Conservation (phyloP, 2,888 invertebrate genomes). For the Acrocyrtus sp. region DNA sequence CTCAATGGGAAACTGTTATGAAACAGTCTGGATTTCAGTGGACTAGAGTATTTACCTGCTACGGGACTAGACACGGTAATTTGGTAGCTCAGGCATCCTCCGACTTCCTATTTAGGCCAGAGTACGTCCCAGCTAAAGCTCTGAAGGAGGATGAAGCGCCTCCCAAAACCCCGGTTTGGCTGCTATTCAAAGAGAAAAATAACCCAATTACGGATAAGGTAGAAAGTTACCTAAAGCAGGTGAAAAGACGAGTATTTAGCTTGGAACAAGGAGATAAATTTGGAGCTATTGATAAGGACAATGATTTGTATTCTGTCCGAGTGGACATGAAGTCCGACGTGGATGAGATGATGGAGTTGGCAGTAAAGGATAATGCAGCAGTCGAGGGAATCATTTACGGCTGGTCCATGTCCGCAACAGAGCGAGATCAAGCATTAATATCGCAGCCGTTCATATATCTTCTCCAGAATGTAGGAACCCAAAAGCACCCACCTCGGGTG, state of each 20-base stretch:
- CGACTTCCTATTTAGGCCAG: not conserved
- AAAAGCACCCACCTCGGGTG: conserved; percentile 22
- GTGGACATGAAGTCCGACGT: conserved; percentile 19
- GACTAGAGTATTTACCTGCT: conserved; percentile 17
- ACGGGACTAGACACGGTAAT: conserved; percentile 8
- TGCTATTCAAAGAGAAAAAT: conserved; percentile 10
- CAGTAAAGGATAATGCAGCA: not conserved
- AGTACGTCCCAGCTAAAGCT: not conserved
- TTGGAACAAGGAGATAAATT: conserved; percentile 10
- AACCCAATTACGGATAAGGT: conserved; percentile 4
- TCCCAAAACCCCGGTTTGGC: conserved; percentile 19
- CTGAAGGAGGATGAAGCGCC: not conserved
- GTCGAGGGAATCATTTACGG: conserved; percentile 39
- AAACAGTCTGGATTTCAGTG: conserved; percentile 25
- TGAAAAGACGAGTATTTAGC: conserved; percentile 4
- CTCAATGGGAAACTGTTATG: conserved; percentile 23
- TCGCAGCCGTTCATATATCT: conserved; percentile 35
- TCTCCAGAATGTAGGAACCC: conserved; percentile 10
- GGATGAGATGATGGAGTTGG: conserved; percentile 9
- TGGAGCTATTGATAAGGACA: not conserved
- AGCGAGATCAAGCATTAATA: conserved; percentile 36
- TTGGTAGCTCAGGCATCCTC: conserved; percentile 23
- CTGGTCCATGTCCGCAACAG: conserved; percentile 23
- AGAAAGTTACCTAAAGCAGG: not conserved
- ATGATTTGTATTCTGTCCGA: conserved; percentile 8